Evolutionary conservation across 2,113 vertebrate species (phyloP).

Genomic region (Limnothrissa miodon): DNA sequence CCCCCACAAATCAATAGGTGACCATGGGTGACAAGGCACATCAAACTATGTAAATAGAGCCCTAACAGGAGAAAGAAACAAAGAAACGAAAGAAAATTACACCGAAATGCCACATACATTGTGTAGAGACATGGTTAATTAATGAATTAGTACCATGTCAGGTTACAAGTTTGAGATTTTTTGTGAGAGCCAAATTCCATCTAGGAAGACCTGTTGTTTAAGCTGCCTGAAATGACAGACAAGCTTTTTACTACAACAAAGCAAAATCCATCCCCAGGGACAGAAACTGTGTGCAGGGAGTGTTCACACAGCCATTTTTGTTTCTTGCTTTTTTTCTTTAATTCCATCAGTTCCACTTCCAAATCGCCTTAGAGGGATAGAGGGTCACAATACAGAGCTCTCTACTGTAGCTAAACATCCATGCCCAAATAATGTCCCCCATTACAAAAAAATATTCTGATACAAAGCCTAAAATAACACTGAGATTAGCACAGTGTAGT

Average conservation of each 20-base stretch:
- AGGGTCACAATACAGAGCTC: conserved; percentile 29
- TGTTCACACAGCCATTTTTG: conserved; percentile 15
- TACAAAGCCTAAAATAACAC: neutral
- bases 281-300: neutral
- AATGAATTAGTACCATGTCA: neutral
- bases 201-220: neutral
- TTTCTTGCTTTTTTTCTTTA: neutral
- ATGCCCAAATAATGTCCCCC: neutral
- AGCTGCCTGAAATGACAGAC: neutral
- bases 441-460: neutral
- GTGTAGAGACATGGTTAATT: neutral
- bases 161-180: neutral
- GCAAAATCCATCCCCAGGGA: neutral
- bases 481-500: neutral
- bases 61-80: neutral
- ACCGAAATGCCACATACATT: neutral
- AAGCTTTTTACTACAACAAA: neutral
- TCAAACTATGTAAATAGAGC: no score
- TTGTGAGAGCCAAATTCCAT: neutral
- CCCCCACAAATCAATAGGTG: no score
- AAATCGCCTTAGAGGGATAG: conserved; percentile 36
- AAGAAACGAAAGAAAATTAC: neutral
- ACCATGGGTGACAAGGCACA: no score
- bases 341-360: conserved; percentile 36
- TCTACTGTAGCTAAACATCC: neutral